phyloP scores from a whole-genome alignment of 2,797 vertebrate genomes.

The Clarias pachynema region DNA sequence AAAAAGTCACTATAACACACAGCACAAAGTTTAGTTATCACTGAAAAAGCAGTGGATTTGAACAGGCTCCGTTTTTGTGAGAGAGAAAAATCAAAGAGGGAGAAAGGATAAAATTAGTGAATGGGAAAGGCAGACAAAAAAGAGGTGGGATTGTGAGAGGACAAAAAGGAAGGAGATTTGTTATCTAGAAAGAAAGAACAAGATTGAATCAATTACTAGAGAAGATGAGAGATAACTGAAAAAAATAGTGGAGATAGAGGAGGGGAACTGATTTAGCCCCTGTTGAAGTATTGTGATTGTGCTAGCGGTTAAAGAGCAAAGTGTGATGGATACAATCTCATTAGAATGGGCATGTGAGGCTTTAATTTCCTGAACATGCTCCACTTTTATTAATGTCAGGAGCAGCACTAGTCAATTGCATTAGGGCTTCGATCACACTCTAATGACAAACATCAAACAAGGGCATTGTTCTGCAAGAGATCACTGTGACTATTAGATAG shows the following conservation, averaged over 20 bases:
- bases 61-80: background rate
- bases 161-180: constrained; percentile 19
- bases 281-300: constrained; percentile 49
- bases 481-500: constrained; percentile 45
- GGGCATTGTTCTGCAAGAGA: constrained; percentile 50
- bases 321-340: constrained; percentile 70
- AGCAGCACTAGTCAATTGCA: constrained; percentile 63
- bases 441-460: constrained; percentile 61
- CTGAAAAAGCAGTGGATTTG: constrained; percentile 20
- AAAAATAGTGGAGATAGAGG: constrained; percentile 10
- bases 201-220: constrained; percentile 29
- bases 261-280: constrained; percentile 43
- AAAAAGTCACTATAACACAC: constrained; percentile 34
- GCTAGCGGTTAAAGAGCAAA: constrained; percentile 62
- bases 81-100: background rate
- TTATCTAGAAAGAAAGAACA: constrained; percentile 19
- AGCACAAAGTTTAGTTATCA: constrained; percentile 13
- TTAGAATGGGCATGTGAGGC: constrained; percentile 64
- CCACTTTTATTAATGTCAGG: constrained; percentile 70
- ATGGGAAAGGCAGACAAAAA: constrained; percentile 24
- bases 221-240: constrained; percentile 18
- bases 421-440: constrained; percentile 63
- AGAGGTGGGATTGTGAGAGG: background rate
- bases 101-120: background rate
- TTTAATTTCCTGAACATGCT: constrained; percentile 68